Conservation (phyloP, 2,797 vertebrate species). For the Oophaga sylvatica region DNA sequence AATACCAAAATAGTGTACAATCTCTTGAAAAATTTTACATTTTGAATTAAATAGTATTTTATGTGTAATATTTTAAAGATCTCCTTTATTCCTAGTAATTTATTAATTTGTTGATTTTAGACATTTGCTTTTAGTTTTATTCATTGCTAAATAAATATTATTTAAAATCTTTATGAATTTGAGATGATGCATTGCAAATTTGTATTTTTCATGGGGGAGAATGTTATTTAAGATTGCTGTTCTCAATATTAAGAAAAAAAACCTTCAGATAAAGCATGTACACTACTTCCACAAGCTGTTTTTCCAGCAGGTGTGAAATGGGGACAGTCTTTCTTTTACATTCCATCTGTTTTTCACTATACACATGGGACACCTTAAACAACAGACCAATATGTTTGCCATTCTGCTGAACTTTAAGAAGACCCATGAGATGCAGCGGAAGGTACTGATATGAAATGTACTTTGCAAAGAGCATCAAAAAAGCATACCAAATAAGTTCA, state of each 20-base stretch:
- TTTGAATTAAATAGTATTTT: too few species aligned
- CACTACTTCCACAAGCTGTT: slow-evolving; percentile 53
- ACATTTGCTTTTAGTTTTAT: neutral
- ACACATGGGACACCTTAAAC: slow-evolving; percentile 58
- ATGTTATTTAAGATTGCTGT: slow-evolving; percentile 42
- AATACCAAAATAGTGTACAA: too few species aligned
- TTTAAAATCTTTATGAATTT: neutral
- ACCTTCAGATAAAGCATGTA: slow-evolving; percentile 37
- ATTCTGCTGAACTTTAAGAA: slow-evolving; percentile 59
- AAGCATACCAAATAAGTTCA: slow-evolving; percentile 27
- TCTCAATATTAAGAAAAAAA: slow-evolving; percentile 50
- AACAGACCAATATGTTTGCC: slow-evolving; percentile 61
- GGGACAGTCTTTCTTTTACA: slow-evolving; percentile 58
- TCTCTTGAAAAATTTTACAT: too few species aligned
- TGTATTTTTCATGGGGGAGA: slow-evolving; percentile 24
- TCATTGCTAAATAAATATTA: neutral
- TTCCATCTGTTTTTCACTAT: slow-evolving; percentile 58
- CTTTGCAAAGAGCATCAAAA: slow-evolving; percentile 17
- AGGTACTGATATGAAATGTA: slow-evolving; percentile 44
- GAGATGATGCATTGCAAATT: slow-evolving; percentile 2
- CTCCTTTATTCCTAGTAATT: neutral
- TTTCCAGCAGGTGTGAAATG: slow-evolving; percentile 59
- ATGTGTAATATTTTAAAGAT: neutral
- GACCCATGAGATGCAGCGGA: slow-evolving; percentile 43
- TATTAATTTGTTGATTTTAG: neutral